A percentile compares a stretch with the other conserved stretches of the same genome.
Evolutionary conservation across 2,888 invertebrate species (phyloP).

Genomic region (Cephus sareptanus): DNA sequence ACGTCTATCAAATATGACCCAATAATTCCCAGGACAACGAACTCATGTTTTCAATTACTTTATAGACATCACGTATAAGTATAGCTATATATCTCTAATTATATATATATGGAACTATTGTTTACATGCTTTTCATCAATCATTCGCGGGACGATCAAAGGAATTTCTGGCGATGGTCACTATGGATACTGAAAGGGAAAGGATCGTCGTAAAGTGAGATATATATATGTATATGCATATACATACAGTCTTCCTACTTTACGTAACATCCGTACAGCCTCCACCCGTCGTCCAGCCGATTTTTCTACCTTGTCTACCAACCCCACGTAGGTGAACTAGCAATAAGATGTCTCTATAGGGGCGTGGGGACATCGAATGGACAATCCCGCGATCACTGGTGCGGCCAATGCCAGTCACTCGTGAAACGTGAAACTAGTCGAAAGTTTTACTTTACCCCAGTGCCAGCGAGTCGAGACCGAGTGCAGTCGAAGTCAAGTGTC

Average conservation of each 20-base stretch:
- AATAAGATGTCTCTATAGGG: constrained; percentile 6
- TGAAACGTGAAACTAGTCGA: constrained; percentile 45
- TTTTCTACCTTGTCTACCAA: neutral
- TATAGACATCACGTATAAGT: too few relatives aligned
- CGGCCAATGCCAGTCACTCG: constrained; percentile 39
- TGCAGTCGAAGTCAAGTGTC: neutral
- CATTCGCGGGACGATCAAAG: neutral
- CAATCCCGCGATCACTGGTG: constrained; percentile 4
- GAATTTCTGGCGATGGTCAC: constrained; percentile 26
- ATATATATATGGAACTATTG: too few relatives aligned
- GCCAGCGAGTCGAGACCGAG: constrained; percentile 4
- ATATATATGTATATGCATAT: neutral
- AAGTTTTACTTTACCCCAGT: constrained; percentile 29
- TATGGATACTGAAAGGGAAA: constrained; percentile 47
- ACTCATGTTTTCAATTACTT: too few relatives aligned
- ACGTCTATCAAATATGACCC: neutral
- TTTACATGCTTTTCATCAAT: too few relatives aligned
- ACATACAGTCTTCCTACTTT: constrained; percentile 28
- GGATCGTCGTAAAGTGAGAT: constrained; percentile 32
- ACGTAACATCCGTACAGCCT: constrained; percentile 7
- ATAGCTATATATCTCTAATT: too few relatives aligned
- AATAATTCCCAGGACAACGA: too few relatives aligned
- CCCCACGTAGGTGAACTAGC: neutral
- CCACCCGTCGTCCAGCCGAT: neutral
- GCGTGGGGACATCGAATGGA: constrained; percentile 11